phyloP scores from a whole-genome alignment of 2,888 invertebrate species.

The Physocephala rufipes region DNA sequence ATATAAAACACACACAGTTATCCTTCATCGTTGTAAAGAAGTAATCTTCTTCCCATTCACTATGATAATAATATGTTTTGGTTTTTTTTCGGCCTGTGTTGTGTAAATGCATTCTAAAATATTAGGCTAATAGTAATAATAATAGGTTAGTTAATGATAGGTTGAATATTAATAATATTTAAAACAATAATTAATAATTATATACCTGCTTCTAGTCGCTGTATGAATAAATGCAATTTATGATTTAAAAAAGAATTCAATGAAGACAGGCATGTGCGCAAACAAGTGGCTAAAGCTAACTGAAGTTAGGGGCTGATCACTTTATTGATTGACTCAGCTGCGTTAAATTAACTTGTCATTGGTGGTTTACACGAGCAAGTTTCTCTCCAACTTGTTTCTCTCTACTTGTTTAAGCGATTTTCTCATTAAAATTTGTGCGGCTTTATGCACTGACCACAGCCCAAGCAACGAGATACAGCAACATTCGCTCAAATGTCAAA shows the following conservation, averaged over 20 bases:
- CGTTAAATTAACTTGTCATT: too few relatives aligned
- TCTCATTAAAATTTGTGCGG: too few relatives aligned
- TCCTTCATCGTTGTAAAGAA: conserved; percentile 16
- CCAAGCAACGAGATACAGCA: too few relatives aligned
- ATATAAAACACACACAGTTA: conserved; percentile 22
- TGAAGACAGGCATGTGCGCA: background rate
- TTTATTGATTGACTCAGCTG: too few relatives aligned
- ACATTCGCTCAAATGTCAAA: too few relatives aligned
- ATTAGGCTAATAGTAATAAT: background rate
- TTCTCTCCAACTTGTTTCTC: too few relatives aligned
- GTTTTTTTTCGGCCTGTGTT: background rate
- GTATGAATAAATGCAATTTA: background rate
- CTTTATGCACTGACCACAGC: too few relatives aligned
- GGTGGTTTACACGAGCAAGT: too few relatives aligned
- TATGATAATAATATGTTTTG: conserved; percentile 1
- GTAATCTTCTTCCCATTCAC: conserved; percentile 12
- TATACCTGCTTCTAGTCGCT: background rate
- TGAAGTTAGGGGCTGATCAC: too few relatives aligned
- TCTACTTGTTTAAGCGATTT: too few relatives aligned
- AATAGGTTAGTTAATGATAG: background rate
- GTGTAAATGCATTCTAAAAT: background rate
- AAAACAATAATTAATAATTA: too few relatives aligned
- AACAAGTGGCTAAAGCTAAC: background rate
- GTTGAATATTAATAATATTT: background rate
- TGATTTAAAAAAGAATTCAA: background rate